Percentiles rank a stretch among this genome's conserved stretches.
These are phyloP conservation scores for Dioctria linearis DNA, from an alignment of 2,888 invertebrate genomes.

Conservation along the genomic window DNA sequence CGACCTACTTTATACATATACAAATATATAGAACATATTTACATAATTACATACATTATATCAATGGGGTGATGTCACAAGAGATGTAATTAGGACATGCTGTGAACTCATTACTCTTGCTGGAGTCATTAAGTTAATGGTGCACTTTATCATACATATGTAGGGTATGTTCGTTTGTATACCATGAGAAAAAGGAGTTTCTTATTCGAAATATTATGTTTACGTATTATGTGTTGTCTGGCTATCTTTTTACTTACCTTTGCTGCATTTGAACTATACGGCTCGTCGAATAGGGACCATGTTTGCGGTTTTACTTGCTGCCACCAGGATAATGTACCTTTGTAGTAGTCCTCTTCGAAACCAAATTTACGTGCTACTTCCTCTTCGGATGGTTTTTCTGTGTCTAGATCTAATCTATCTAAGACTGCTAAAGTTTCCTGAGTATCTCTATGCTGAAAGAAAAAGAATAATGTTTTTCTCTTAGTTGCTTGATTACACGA, in stretches of 20 bases:
- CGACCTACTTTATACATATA: constrained; percentile 29
- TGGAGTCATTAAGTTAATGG: constrained; percentile 47
- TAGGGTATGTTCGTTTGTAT: not conserved
- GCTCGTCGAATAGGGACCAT: constrained; percentile 99
- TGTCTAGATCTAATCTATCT: constrained; percentile 97
- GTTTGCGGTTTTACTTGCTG: constrained; percentile 97
- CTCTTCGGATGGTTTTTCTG: constrained; percentile 97
- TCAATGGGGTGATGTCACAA: not conserved
- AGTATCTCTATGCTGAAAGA: constrained; percentile 92
- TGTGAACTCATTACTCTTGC: constrained; percentile 42
- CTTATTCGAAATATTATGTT: not conserved
- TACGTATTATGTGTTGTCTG: not conserved
- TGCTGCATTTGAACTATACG: constrained; percentile 97
- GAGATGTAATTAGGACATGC: constrained; percentile 44
- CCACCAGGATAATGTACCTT: constrained; percentile 95
- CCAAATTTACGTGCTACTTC: constrained; percentile 98
- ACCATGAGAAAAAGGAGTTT: not conserved
- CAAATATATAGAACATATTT: not conserved
- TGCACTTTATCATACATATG: constrained; percentile 8
- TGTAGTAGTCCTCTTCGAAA: constrained; percentile 94
- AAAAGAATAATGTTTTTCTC: constrained; percentile 13
- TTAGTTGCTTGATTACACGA: constrained; percentile 10
- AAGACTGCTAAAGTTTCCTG: constrained; percentile 98
- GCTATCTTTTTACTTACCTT: constrained; percentile 78
- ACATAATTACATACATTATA: not conserved